phyloP scores from a whole-genome alignment of 2,888 invertebrate species.

The Lagria hirta region DNA sequence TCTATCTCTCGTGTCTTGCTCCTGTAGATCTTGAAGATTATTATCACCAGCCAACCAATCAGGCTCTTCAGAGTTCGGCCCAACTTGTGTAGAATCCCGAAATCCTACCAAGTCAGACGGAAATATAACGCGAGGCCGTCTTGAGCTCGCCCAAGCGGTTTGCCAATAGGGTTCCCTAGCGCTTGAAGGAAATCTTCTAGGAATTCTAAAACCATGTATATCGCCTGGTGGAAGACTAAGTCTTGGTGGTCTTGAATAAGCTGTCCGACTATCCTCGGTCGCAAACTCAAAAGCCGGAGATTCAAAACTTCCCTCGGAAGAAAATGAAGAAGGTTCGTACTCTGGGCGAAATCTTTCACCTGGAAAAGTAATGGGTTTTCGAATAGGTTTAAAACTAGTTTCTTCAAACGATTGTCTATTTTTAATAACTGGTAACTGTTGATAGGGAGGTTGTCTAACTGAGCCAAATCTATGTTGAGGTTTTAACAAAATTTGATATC shows the following conservation, averaged over 20 bases:
- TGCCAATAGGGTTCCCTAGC: conserved; percentile 42
- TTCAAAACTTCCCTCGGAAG: conserved; percentile 33
- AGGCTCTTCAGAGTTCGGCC: conserved; percentile 42
- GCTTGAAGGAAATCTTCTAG: conserved; percentile 35
- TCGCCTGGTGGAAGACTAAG: conserved; percentile 28
- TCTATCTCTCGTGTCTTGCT: conserved; percentile 61
- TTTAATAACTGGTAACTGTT: conserved; percentile 15
- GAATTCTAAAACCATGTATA: conserved; percentile 32
- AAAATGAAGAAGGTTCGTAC: conserved; percentile 36
- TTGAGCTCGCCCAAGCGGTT: conserved; percentile 40
- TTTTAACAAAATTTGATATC: conserved; percentile 38
- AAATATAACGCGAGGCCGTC: conserved; percentile 53
- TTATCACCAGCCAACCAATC: conserved; percentile 49
- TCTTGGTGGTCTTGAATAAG: conserved; percentile 23
- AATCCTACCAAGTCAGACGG: conserved; percentile 53
- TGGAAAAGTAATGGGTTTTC: conserved; percentile 35
- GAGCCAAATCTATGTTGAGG: conserved; percentile 16
- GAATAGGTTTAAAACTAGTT: conserved; percentile 27
- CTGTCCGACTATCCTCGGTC: conserved; percentile 26
- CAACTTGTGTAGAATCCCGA: conserved; percentile 47
- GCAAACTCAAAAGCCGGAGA: conserved; percentile 13
- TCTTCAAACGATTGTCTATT: conserved; percentile 37
- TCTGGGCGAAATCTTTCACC: conserved; percentile 39
- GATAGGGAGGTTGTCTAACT: conserved; percentile 9
- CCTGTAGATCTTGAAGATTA: conserved; percentile 63